phyloP scores from a whole-genome alignment of 2,797 vertebrate species.

The Halcyon badia region DNA sequence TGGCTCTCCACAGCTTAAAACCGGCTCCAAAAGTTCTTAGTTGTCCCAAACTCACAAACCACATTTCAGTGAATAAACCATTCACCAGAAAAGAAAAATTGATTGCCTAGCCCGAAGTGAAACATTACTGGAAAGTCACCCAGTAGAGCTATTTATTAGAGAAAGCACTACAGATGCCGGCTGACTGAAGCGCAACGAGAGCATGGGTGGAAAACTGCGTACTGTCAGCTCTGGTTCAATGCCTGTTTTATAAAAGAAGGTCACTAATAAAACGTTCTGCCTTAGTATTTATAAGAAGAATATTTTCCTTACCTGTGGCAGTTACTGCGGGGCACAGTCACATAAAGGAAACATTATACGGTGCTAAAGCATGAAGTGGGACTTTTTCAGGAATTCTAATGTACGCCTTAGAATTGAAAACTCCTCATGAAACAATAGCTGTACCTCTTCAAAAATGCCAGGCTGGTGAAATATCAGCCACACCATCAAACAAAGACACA shows the following conservation, averaged over 20 bases:
- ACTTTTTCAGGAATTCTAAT: neutral
- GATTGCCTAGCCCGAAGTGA: neutral
- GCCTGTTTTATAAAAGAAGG: neutral
- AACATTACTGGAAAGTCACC: slow-evolving; percentile 16
- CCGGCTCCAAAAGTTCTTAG: neutral
- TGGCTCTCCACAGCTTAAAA: neutral
- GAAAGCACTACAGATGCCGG: neutral
- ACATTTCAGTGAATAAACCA: slow-evolving; percentile 32
- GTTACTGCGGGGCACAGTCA: neutral
- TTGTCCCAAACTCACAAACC: neutral
- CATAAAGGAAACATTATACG: neutral
- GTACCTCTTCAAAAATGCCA: neutral
- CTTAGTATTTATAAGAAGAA: neutral
- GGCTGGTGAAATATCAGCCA: neutral
- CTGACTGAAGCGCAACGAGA: neutral
- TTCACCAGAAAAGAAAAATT: slow-evolving; percentile 17
- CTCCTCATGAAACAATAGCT: neutral
- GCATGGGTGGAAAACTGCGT: neutral
- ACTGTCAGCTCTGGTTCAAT: slow-evolving; percentile 15
- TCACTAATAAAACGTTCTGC: slow-evolving; percentile 18
- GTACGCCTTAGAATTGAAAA: neutral
- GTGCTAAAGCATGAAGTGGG: neutral
- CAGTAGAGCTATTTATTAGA: neutral
- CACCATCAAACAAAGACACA: neutral
- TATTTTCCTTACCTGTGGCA: slow-evolving; percentile 12